Conservation (phyloP, 1,140 invertebrate genomes). For the Trichonephila clavipes region DNA sequence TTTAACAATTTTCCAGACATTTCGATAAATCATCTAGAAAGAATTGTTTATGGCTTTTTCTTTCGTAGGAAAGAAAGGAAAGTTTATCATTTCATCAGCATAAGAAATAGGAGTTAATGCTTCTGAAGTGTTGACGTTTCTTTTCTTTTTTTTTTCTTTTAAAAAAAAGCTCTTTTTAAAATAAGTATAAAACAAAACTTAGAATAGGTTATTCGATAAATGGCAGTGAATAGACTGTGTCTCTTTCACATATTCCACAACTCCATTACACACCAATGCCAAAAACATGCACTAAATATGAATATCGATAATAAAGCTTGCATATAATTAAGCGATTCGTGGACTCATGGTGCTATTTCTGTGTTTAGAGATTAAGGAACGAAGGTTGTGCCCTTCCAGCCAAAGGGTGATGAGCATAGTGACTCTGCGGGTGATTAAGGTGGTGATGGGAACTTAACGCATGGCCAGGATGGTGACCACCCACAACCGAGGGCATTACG, state of each 20-base stretch:
- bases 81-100: no score
- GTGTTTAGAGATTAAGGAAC: slow-evolving; percentile 67
- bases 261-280: background rate
- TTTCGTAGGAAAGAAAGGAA: no score
- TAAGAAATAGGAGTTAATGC: no score
- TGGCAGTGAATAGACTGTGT: background rate
- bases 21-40: no score
- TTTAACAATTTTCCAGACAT: no score
- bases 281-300: background rate
- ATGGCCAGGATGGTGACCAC: slow-evolving; percentile 49
- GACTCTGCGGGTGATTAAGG: slow-evolving; percentile 56
- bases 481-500: slow-evolving; percentile 62
- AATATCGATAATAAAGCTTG: background rate
- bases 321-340: background rate
- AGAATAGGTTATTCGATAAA: background rate
- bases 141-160: no score
- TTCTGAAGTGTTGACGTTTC: no score
- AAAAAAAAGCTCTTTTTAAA: background rate
- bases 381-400: slow-evolving; percentile 63
- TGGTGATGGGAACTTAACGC: slow-evolving; percentile 52
- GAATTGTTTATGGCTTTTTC: no score
- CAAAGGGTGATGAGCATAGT: slow-evolving; percentile 67
- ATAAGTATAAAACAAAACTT: background rate
- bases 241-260: background rate
- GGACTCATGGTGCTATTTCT: slow-evolving; percentile 64